phyloP scores from a whole-genome alignment of 2,888 invertebrate genomes.

The Neocrepidodera transversa region DNA sequence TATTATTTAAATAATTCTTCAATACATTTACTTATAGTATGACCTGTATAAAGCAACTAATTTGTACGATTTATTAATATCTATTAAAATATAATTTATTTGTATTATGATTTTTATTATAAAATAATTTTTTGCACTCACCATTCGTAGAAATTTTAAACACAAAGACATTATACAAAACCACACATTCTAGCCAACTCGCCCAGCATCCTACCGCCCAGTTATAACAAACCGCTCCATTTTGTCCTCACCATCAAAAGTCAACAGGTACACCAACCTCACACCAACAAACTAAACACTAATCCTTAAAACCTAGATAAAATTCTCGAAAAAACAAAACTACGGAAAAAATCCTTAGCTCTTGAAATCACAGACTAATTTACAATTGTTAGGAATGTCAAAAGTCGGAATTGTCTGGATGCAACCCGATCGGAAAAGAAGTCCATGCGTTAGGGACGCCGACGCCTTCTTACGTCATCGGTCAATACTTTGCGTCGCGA shows the following conservation, averaged over 20 bases:
- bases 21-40: too few species aligned
- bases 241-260: constrained; percentile 16
- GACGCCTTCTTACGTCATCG: constrained; percentile 61
- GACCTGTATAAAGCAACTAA: too few species aligned
- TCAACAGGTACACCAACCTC: constrained; percentile 35
- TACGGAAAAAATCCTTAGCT: constrained; percentile 7
- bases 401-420: constrained; percentile 22
- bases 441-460: constrained; percentile 50
- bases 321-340: neutral
- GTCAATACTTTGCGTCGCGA: constrained; percentile 60
- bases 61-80: too few species aligned
- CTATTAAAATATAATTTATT: too few species aligned
- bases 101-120: too few species aligned
- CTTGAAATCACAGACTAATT: constrained; percentile 18
- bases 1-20: too few species aligned
- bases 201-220: constrained; percentile 3
- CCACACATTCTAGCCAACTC: constrained; percentile 26
- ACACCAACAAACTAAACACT: constrained; percentile 1
- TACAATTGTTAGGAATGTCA: constrained; percentile 13
- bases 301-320: neutral
- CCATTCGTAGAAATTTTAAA: constrained; percentile 59
- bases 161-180: constrained; percentile 54
- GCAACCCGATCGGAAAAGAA: constrained; percentile 41
- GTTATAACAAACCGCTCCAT: neutral
- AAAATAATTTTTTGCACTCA: too few species aligned